Percentiles rank a stretch among this genome's conserved stretches.
Conservation (phyloP, 2,888 invertebrate species). For the Mayetiola destructor region DNA sequence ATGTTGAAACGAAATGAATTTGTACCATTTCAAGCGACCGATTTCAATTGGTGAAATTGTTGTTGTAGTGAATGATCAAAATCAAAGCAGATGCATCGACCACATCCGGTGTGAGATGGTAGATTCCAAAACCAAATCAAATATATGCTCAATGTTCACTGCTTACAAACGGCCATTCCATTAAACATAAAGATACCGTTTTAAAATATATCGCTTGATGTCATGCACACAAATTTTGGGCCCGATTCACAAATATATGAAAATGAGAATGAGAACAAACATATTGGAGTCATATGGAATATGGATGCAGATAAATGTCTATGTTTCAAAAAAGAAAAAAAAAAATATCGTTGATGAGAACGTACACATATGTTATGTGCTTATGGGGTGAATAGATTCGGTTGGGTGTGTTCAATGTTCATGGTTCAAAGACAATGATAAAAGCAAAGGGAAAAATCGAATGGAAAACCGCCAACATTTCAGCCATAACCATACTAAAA, state of each 20-base stretch:
- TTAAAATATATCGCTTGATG: constrained; percentile 3
- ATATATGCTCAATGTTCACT: too few relatives aligned
- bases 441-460: neutral
- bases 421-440: constrained; percentile 1
- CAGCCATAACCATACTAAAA: too few relatives aligned
- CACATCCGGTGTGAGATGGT: neutral
- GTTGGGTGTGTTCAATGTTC: constrained; percentile 1
- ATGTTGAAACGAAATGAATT: too few relatives aligned
- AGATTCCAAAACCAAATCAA: too few relatives aligned
- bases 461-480: constrained; percentile 6
- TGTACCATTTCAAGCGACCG: too few relatives aligned
- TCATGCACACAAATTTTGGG: constrained; percentile 9
- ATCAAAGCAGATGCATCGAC: constrained; percentile 7
- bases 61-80: constrained; percentile 11
- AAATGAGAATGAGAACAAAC: too few relatives aligned
- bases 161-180: too few relatives aligned
- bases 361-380: neutral
- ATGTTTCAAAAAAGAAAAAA: neutral
- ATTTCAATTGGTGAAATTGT: constrained; percentile 9
- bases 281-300: too few relatives aligned
- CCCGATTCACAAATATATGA: neutral
- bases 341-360: constrained; percentile 1
- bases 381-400: neutral
- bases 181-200: too few relatives aligned
- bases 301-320: too few relatives aligned